Conservation (phyloP, 1,140 invertebrate species). For the Choristoneura fumiferana region DNA sequence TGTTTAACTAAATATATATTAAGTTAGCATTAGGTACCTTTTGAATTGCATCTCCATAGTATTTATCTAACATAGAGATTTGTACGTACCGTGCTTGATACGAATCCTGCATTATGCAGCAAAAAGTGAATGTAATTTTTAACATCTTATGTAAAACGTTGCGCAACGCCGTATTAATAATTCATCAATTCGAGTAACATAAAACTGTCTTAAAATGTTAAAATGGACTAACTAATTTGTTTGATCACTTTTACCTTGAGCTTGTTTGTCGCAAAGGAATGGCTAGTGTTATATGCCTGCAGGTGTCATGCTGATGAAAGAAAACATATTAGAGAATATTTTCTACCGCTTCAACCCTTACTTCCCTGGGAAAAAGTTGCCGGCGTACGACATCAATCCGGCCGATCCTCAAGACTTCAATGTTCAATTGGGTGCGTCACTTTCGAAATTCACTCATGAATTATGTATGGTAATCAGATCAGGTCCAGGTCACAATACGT, state of each 20-base stretch:
- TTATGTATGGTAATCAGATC: conserved; percentile 19
- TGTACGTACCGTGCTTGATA: background rate
- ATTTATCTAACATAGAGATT: no score
- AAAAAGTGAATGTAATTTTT: background rate
- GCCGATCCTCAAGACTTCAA: conserved; percentile 46
- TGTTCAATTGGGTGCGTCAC: conserved; percentile 47
- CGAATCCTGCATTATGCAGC: no score
- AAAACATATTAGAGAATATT: conserved; percentile 59
- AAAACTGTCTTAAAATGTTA: no score
- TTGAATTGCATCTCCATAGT: no score
- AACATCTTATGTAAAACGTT: no score
- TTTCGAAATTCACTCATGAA: conserved; percentile 15
- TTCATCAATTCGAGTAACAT: no score
- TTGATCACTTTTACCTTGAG: no score
- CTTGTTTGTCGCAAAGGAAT: no score
- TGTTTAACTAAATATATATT: no score
- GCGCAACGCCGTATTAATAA: no score
- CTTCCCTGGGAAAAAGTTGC: conserved; percentile 46
- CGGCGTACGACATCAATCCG: conserved; percentile 49
- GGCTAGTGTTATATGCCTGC: background rate
- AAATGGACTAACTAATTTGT: no score
- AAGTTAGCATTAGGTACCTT: no score
- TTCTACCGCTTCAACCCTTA: conserved; percentile 66
- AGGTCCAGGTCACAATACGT: background rate
- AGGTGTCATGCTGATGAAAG: conserved; percentile 59